Conservation (phyloP, 2,888 invertebrate genomes). For the Corythucha ciliata region DNA sequence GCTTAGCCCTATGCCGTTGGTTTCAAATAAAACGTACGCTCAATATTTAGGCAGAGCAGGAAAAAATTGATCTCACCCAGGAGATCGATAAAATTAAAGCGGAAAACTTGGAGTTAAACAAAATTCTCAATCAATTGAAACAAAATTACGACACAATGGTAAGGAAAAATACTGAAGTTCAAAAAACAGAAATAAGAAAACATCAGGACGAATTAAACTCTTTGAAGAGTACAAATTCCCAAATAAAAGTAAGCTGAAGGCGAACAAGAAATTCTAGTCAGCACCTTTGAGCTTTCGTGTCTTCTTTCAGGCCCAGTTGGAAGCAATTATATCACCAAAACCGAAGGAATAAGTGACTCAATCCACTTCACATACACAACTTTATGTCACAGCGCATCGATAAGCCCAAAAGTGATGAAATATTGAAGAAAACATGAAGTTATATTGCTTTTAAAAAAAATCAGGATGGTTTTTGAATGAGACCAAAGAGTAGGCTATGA, state of each 20-base stretch:
- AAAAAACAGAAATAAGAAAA: conserved; percentile 83
- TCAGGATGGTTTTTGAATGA: too few relatives aligned
- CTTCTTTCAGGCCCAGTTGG: conserved; percentile 21
- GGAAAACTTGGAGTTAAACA: conserved; percentile 14
- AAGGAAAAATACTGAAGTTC: conserved; percentile 67
- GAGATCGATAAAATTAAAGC: conserved; percentile 19
- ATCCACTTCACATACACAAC: too few relatives aligned
- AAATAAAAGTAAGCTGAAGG: conserved; percentile 49
- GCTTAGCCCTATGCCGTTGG: background rate
- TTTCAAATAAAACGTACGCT: background rate
- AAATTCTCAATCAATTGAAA: conserved; percentile 15
- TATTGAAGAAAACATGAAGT: too few relatives aligned
- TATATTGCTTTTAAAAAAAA: too few relatives aligned
- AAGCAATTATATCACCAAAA: conserved; percentile 22
- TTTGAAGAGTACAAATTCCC: conserved; percentile 85
- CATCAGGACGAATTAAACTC: conserved; percentile 86
- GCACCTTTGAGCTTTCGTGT: background rate
- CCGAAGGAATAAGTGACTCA: too few relatives aligned
- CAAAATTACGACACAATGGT: conserved; percentile 42
- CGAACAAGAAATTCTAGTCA: background rate
- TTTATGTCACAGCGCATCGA: too few relatives aligned
- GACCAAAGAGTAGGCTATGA: too few relatives aligned
- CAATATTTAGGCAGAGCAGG: conserved; percentile 21
- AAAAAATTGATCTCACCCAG: conserved; percentile 22
- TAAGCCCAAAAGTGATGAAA: too few relatives aligned